These are phyloP conservation scores for Tokudaia tokunoshimensis DNA, from an alignment of 2,797 vertebrate species.

Conservation along the genomic window DNA sequence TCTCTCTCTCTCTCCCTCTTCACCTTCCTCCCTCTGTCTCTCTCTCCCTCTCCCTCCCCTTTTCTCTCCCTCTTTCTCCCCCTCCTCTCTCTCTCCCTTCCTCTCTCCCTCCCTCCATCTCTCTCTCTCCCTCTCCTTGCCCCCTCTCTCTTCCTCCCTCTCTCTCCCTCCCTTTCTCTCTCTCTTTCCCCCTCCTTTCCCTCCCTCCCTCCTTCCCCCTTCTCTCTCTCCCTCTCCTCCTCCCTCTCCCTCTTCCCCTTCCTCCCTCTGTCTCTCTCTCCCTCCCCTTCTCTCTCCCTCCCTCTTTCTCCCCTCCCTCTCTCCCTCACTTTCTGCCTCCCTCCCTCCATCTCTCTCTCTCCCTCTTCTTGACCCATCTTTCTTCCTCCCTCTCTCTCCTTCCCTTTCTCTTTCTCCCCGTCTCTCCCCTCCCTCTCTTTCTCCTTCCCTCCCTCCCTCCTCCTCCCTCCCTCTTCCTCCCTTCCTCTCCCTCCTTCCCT, in stretches of 20 bases:
- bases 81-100: fast-evolving
- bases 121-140: neutral
- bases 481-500: neutral
- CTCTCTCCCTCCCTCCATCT: neutral
- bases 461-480: neutral
- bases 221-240: neutral
- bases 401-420: neutral
- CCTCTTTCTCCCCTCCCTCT: neutral
- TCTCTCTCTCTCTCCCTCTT: neutral
- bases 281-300: too few species aligned
- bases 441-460: neutral
- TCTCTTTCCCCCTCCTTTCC: neutral
- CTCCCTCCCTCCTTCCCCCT: too few species aligned
- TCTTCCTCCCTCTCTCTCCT: neutral
- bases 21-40: too few species aligned
- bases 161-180: neutral
- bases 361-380: neutral
- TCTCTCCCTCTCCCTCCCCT: neutral
- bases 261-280: too few species aligned
- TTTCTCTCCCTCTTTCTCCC: neutral
- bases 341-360: too few species aligned
- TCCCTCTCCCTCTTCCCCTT: too few species aligned
- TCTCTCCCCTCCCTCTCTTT: neutral
- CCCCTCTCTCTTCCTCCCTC: neutral
- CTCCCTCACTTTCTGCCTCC: neutral